Conservation (phyloP, 2,888 invertebrate species). For the Ethmia dodecea region DNA sequence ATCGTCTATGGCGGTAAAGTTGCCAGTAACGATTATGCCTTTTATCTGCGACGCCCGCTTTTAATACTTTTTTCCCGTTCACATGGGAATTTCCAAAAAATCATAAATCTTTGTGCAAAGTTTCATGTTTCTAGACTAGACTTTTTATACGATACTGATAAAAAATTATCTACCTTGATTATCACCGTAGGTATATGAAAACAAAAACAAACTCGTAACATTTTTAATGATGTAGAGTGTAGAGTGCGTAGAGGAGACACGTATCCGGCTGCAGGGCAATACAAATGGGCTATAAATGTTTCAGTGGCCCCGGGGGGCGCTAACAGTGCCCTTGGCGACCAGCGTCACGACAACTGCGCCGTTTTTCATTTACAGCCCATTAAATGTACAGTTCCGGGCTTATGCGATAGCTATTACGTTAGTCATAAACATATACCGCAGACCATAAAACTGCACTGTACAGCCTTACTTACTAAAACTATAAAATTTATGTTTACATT, state of each 20-base stretch:
- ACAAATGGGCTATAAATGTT: slow-evolving; percentile 38
- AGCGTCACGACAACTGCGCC: slow-evolving; percentile 36
- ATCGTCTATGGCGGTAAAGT: too few relatives aligned
- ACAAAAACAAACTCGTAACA: slow-evolving; percentile 1
- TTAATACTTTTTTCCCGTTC: too few relatives aligned
- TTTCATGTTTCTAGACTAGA: too few relatives aligned
- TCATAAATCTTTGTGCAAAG: too few relatives aligned
- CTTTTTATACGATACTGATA: too few relatives aligned
- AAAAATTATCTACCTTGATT: too few relatives aligned
- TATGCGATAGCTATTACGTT: slow-evolving; percentile 41
- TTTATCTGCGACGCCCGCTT: too few relatives aligned
- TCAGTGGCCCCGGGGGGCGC: slow-evolving; percentile 24
- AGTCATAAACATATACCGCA: slow-evolving; percentile 45
- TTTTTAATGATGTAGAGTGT: slow-evolving; percentile 2
- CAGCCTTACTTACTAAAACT: slow-evolving; percentile 16
- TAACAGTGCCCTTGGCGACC: slow-evolving; percentile 28
- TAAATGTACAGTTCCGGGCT: slow-evolving; percentile 43
- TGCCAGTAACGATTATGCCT: too few relatives aligned
- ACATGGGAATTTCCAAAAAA: too few relatives aligned
- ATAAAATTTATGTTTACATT: too few relatives aligned
- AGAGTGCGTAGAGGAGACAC: too few relatives aligned
- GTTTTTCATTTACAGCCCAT: slow-evolving; percentile 63
- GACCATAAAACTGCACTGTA: slow-evolving; percentile 22
- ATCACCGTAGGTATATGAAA: too few relatives aligned
- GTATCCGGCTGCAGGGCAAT: slow-evolving; percentile 17